Conservation (phyloP, 2,113 vertebrate species). For the Brachirus orientalis region DNA sequence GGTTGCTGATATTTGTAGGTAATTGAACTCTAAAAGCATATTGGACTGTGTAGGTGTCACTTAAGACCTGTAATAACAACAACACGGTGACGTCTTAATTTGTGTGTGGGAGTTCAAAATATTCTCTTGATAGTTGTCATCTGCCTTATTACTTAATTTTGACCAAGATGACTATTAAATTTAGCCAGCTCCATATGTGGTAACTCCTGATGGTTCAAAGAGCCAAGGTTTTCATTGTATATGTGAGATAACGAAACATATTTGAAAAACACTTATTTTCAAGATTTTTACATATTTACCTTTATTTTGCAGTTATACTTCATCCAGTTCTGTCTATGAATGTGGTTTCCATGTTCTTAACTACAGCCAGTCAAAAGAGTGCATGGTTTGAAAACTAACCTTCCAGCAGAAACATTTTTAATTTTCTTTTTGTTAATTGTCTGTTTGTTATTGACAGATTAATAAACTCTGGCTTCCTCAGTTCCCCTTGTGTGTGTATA, state of each 20-base stretch:
- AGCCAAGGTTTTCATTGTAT: background rate
- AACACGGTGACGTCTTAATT: background rate
- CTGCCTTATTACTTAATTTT: background rate
- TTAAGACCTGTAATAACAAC: background rate
- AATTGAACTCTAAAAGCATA: background rate
- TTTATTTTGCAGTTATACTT: too few species aligned
- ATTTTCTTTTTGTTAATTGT: background rate
- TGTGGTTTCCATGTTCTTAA: background rate
- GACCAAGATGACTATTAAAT: background rate
- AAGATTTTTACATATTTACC: background rate
- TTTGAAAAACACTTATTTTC: background rate
- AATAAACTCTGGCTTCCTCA: background rate
- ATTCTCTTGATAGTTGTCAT: background rate
- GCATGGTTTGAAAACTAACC: background rate
- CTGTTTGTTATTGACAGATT: conserved; percentile 5
- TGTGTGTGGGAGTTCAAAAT: background rate
- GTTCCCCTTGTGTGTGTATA: background rate
- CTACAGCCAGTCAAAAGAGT: background rate
- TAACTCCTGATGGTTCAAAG: background rate
- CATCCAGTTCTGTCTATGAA: background rate
- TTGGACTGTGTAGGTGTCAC: background rate
- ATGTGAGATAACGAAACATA: too few species aligned
- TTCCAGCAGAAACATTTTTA: background rate
- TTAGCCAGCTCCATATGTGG: background rate
- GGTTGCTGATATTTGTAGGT: background rate